Conservation (phyloP, 2,113 vertebrate genomes). For the Scomber scombrus region DNA sequence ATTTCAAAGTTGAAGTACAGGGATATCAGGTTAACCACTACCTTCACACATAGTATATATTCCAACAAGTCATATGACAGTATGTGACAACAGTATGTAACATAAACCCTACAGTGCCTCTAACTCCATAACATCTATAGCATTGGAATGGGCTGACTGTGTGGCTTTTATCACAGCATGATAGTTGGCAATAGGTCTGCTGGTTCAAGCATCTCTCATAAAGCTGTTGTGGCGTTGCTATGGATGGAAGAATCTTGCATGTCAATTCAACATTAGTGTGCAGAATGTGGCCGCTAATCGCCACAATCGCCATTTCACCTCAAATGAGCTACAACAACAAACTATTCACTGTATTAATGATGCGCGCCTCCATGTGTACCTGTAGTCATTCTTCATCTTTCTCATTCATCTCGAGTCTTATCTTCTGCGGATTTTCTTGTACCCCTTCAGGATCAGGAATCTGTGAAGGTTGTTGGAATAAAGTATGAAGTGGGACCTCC, state of each 20-base stretch:
- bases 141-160: too few species aligned
- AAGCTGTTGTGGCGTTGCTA: not conserved
- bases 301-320: not conserved
- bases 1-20: not conserved
- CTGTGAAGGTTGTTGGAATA: conserved; percentile 97
- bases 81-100: too few species aligned
- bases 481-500: conserved; percentile 98
- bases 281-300: not conserved
- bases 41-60: too few species aligned
- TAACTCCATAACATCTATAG: too few species aligned
- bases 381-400: not conserved
- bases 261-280: not conserved
- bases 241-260: not conserved
- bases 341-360: not conserved
- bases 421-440: conserved; percentile 12
- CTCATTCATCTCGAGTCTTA: not conserved
- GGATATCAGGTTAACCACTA: not conserved
- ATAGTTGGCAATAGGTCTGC: not conserved
- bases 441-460: conserved; percentile 93
- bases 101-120: too few species aligned
- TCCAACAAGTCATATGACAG: too few species aligned
- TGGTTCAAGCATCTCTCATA: too few species aligned
- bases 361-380: not conserved
- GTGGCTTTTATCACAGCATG: not conserved
- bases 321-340: not conserved